Conservation (phyloP, 2,113 vertebrate genomes). For the Labrus mixtus region DNA sequence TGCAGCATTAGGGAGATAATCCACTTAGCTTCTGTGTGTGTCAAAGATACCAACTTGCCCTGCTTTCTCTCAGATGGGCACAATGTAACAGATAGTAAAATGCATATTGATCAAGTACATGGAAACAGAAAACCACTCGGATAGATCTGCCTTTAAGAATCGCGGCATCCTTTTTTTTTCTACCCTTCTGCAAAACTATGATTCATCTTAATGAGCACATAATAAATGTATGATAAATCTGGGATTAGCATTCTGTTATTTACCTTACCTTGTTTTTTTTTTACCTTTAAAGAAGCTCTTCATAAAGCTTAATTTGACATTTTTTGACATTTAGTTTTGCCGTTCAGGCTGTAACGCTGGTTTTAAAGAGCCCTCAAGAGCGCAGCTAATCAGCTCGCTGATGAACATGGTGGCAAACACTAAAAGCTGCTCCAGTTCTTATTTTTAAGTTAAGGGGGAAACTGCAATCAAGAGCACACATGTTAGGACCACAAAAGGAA, state of each 20-base stretch:
- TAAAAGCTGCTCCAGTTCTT: constrained; percentile 24
- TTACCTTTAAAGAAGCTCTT: no score
- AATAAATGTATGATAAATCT: no score
- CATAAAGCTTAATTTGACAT: constrained; percentile 18
- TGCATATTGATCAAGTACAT: constrained; percentile 45
- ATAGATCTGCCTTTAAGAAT: constrained; percentile 8
- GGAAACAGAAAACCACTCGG: not conserved
- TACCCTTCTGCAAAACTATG: constrained; percentile 25
- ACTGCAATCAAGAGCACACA: constrained; percentile 1
- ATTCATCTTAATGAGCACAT: not conserved
- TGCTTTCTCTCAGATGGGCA: constrained; percentile 44
- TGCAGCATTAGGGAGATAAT: constrained; percentile 66
- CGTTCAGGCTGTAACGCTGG: not conserved
- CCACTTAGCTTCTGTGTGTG: constrained; percentile 64
- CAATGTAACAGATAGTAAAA: constrained; percentile 53
- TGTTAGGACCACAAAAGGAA: constrained; percentile 2
- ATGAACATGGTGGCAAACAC: not conserved
- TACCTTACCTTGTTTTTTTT: no score
- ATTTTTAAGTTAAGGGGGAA: constrained; percentile 12
- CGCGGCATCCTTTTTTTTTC: not conserved
- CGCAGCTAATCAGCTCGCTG: constrained; percentile 37
- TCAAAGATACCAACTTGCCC: constrained; percentile 61
- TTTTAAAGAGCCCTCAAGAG: constrained; percentile 12
- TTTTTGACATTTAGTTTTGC: constrained; percentile 31
- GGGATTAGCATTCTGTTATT: no score